These are phyloP conservation scores for Xanthia icteritia DNA, from an alignment of 2,888 invertebrate species.

Conservation along the genomic window DNA sequence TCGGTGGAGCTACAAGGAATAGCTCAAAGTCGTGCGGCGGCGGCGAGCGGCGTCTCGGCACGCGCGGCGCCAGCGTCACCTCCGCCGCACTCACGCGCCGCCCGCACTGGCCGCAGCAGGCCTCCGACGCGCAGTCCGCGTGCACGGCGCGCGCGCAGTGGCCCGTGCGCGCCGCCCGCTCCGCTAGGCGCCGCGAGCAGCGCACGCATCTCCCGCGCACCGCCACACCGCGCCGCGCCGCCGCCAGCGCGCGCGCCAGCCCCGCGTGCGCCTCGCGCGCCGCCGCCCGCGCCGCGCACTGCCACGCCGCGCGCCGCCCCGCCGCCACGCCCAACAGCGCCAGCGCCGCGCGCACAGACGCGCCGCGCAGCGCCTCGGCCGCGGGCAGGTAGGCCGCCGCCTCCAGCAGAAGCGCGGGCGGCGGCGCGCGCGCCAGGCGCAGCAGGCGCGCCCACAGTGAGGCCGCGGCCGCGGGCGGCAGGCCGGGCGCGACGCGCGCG, in stretches of 20 bases:
- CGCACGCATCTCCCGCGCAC: conserved; percentile 80
- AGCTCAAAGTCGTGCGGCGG: conserved; percentile 87
- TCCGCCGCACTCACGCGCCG: conserved; percentile 69
- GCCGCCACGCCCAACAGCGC: conserved; percentile 74
- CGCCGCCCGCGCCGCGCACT: conserved; percentile 72
- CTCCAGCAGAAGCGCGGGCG: conserved; percentile 75
- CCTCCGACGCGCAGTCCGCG: conserved; percentile 75
- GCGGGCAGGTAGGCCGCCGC: conserved; percentile 77
- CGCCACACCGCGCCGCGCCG: conserved; percentile 77
- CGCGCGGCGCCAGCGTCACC: conserved; percentile 68
- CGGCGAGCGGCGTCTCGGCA: conserved; percentile 72
- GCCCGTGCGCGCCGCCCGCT: conserved; percentile 73
- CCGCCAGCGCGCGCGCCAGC: conserved; percentile 78
- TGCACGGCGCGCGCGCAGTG: conserved; percentile 84
- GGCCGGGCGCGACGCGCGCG: conserved; percentile 76
- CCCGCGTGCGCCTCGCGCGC: conserved; percentile 72
- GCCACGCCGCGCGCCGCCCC: conserved; percentile 72
- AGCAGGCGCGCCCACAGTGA: conserved; percentile 79
- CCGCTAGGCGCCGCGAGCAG: conserved; percentile 75
- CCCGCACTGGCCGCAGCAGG: conserved; percentile 79
- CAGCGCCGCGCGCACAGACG: conserved; percentile 75
- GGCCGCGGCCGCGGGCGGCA: conserved; percentile 73
- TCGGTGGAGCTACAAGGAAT: conserved; percentile 32
- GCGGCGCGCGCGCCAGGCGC: conserved; percentile 75
- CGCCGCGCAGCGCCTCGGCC: conserved; percentile 66